Conservation (phyloP, 2,888 invertebrate species). For the Petrophora chlorosata region DNA sequence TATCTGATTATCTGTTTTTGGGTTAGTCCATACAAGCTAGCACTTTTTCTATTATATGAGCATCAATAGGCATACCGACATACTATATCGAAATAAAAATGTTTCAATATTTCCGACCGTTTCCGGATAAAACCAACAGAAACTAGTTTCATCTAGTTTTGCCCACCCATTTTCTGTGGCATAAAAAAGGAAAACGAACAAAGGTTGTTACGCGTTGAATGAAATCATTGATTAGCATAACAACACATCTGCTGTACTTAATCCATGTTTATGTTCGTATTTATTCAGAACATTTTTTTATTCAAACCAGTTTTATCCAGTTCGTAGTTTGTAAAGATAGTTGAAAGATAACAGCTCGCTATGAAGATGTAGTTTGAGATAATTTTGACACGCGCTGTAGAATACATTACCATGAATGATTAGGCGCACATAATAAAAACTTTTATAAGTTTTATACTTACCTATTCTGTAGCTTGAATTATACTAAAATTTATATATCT, state of each 20-base stretch:
- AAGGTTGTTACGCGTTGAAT: background rate
- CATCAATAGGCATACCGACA: no score
- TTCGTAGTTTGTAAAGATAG: constrained; percentile 5
- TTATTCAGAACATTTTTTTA: background rate
- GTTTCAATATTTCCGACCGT: no score
- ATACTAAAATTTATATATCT: no score
- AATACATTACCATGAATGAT: constrained; percentile 3
- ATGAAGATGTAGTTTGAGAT: constrained; percentile 6
- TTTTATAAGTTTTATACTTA: no score
- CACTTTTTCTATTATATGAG: no score
- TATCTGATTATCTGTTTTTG: no score
- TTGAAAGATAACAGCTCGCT: constrained; percentile 7
- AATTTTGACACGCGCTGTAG: background rate
- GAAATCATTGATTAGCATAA: constrained; percentile 7
- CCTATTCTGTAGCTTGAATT: no score
- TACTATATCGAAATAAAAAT: no score
- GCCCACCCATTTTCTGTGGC: constrained; percentile 1
- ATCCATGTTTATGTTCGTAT: background rate
- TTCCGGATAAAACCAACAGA: no score
- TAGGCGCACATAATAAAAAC: background rate
- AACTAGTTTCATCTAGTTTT: no score
- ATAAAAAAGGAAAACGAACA: background rate
- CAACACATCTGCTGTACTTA: no score
- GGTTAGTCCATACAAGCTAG: no score
- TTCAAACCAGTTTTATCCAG: background rate